Percentiles rank a stretch among this genome's conserved stretches.
These are phyloP conservation scores for Bradypus variegatus DNA, from an alignment of 2,797 vertebrate genomes.

Conservation along the genomic window DNA sequence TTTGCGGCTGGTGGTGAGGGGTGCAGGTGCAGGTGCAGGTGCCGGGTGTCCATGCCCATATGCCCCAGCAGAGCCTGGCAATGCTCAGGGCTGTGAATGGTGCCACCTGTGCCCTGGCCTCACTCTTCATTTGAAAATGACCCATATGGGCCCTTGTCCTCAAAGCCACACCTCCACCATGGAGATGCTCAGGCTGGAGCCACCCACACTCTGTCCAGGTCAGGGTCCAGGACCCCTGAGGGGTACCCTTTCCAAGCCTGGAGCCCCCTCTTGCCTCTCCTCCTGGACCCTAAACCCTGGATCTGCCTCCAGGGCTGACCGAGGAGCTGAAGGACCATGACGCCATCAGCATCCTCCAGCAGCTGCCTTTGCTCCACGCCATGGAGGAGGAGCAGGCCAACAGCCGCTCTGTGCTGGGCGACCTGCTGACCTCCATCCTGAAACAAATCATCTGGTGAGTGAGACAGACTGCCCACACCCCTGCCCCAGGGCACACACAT, in stretches of 20 bases:
- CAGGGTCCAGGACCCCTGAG: background rate
- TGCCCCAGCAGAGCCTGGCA: background rate
- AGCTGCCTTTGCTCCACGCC: conserved; percentile 39
- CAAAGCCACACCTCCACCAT: background rate
- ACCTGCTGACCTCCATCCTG: background rate
- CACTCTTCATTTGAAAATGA: background rate
- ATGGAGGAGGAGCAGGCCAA: rapidly evolving
- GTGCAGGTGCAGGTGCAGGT: background rate
- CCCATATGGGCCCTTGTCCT: background rate
- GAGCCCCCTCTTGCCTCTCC: background rate
- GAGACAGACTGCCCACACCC: background rate
- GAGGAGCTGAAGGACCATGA: background rate
- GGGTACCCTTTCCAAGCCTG: background rate
- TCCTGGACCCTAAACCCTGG: background rate
- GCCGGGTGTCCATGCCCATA: rapidly evolving
- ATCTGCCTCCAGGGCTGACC: conserved; percentile 42
- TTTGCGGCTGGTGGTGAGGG: background rate
- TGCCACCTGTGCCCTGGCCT: background rate
- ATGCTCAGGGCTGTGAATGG: background rate
- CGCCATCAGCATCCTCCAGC: background rate
- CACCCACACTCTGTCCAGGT: background rate
- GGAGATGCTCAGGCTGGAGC: background rate
- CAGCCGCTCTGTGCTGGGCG: background rate
- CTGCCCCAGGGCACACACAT: background rate
- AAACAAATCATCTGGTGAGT: conserved; percentile 43